Evolutionary conservation across 2,888 invertebrate genomes (phyloP), one percentile per base, ranked within the genome.

Genomic region (Mythimna impura): DNA sequence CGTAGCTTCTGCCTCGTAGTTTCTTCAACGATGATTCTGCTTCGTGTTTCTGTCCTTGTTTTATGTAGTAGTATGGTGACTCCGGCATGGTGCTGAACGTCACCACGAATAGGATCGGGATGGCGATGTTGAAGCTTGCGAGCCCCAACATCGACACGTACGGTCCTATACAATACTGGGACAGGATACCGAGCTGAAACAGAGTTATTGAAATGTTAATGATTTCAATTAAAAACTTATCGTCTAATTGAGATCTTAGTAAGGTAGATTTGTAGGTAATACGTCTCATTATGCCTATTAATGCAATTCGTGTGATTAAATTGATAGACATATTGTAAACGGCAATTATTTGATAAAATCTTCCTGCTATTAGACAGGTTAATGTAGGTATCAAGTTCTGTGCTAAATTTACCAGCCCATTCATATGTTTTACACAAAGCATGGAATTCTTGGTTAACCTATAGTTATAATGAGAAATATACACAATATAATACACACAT

Each of bases 1-100:
- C 96, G 85, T 96, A 97, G 22, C 91, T 89, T 77, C 93, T 93
- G 34, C 97, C 97, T 25, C 97, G 92, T 3, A 97, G 93, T 87
- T 95, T 96, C 84, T 96, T 94, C 65, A 97, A 89, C 0, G 97
- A 96, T 58, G 92, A 86, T 71, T 96, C 95, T 0, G 97, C 97
- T 73, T 95, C 92, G 50, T 96, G 96, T 10, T 93, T 91, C 40
- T 95, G 92, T 17, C 95, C 96, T 0, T 92, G 91, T 66, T 96
- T 96, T 36, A 97, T 93, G 87, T 94, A 94, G 87, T 95, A 97
- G 85, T 97, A 96, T 0, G 98, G 98, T 3, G 97, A 97, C 89
- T 98, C 98, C 0, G 97, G 97, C 95, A 97, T 96, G 55, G 96
- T 96, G 63, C 96, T 93, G 88, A 97, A 97, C 1, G 96, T 95